phyloP scores from a whole-genome alignment of 2,888 invertebrate genomes.

The Mylabris sibirica region DNA sequence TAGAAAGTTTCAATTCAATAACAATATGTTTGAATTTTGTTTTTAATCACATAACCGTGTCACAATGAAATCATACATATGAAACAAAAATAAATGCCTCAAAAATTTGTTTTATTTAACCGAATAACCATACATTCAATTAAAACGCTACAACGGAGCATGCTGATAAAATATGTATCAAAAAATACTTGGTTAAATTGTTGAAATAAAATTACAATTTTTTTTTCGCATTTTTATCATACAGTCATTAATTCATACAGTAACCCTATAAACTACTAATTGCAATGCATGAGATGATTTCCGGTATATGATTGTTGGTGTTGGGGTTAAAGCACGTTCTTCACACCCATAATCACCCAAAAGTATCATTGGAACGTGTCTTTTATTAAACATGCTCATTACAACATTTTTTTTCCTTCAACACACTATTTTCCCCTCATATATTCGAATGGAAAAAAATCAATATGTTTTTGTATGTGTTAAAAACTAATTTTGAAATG shows the following conservation, averaged over 20 bases:
- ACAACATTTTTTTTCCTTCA: no score
- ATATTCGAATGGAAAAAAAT: neutral
- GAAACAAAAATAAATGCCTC: neutral
- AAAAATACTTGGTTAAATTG: neutral
- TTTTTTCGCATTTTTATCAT: neutral
- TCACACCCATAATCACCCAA: neutral
- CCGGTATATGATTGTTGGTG: conserved; percentile 19
- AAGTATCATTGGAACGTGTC: neutral
- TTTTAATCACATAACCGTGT: neutral
- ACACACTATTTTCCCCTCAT: neutral
- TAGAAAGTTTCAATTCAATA: no score
- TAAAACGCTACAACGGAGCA: neutral
- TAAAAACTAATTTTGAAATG: conserved; percentile 47
- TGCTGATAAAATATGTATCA: neutral
- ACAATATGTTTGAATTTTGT: neutral
- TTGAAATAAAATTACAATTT: neutral
- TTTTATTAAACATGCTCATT: neutral
- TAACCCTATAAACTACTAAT: neutral
- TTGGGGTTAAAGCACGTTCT: conserved; percentile 13
- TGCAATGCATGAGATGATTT: conserved; percentile 21
- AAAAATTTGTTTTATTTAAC: conserved; percentile 3
- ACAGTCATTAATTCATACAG: neutral
- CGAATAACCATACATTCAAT: neutral
- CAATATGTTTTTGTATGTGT: conserved; percentile 20
- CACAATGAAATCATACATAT: neutral